Base-by-base conservation (phyloP, 2,113 vertebrate genomes). In the Albula goreensis region DNA sequence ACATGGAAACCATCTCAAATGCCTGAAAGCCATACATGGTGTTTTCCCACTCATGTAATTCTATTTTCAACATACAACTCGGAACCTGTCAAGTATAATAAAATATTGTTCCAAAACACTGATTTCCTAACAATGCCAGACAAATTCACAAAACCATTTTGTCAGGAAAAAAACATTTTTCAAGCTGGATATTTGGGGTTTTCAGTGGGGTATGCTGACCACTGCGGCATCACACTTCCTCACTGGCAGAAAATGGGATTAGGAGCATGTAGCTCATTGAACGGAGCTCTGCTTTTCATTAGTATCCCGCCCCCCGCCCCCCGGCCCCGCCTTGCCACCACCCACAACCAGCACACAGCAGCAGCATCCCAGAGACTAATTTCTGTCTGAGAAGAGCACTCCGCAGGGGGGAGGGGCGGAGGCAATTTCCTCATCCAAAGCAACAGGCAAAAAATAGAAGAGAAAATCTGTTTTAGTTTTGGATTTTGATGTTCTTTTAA, bases 261-360 rank as follows among this genome's bases (percentile, higher is more conserved):
- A 90, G 85, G 81, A 86, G 90, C 92, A 93, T 91, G 90, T 91
- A 90, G 87, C 88, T 88, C 83, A 89, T 83, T 88, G 83, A 83
- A 51, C 86, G 84, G 87, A 78, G 60, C 86, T 93, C 93, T 95
- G 93, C 87, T 94, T 91, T 91, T 91, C 84, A 95, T 94, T 94
- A 93, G 81, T 80, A 31, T 10, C 78, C 52, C 56, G 31, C 81
- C 2, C 51, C 17, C 0, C 25, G 15, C 13, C 15, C 51, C 52
- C 7, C 17, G 52, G 0, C 60, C 17, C 60, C 60, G 60, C 60
- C 17, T 19, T 5, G 60, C 70, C 70, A 74, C 85, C 86, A 88
- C 91, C 90, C 91, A 93, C 91, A 91, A 89, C 86, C 31, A 41
- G 31, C 31, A 41, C 31, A 41, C 31, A 41, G 87, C 87, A 87